Evolutionary conservation across 2,113 vertebrate species (phyloP).

Genomic region (Varanus komodoensis): DNA sequence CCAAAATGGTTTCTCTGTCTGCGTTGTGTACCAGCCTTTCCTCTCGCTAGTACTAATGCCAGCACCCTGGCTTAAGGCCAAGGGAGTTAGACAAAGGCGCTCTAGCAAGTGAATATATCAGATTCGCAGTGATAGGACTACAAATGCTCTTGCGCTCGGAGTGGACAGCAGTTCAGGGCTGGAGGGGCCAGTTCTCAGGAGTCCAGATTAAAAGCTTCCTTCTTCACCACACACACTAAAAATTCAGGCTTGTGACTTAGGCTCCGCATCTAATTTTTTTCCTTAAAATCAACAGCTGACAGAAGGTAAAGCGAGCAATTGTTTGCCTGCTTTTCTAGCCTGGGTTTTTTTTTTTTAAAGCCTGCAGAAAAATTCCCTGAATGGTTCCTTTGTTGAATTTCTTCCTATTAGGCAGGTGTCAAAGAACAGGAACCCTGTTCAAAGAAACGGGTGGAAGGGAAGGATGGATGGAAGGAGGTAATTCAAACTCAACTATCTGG

Average conservation of each 20-base stretch:
- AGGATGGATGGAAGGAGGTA: neutral
- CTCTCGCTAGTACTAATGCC: conserved; percentile 77
- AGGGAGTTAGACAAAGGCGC: conserved; percentile 82
- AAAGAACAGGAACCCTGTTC: neutral
- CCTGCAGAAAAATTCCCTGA: conserved; percentile 51
- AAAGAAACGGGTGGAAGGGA: neutral
- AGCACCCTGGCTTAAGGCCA: conserved; percentile 81
- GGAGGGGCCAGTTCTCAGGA: conserved; percentile 47
- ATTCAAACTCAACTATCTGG: neutral
- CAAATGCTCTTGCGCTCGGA: conserved; percentile 62
- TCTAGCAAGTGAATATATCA: conserved; percentile 71
- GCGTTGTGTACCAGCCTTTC: conserved; percentile 79
- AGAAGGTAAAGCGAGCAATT: conserved; percentile 66
- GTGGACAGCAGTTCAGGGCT: conserved; percentile 43
- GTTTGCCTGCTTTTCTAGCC: conserved; percentile 61
- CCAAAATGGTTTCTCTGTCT: conserved; percentile 81
- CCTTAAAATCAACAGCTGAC: neutral
- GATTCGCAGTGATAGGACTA: conserved; percentile 71
- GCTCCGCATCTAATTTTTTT: conserved; percentile 51
- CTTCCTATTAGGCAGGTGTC: neutral
- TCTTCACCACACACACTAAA: neutral
- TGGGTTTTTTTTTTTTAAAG: conserved; percentile 38
- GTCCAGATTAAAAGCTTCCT: conserved; percentile 50
- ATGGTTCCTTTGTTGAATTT: neutral
- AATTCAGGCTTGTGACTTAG: conserved; percentile 25